Evolutionary conservation across 2,113 vertebrate genomes (phyloP), one percentile per base, ranked within the genome.

Genomic region (Paracyprichromis sp.): DNA sequence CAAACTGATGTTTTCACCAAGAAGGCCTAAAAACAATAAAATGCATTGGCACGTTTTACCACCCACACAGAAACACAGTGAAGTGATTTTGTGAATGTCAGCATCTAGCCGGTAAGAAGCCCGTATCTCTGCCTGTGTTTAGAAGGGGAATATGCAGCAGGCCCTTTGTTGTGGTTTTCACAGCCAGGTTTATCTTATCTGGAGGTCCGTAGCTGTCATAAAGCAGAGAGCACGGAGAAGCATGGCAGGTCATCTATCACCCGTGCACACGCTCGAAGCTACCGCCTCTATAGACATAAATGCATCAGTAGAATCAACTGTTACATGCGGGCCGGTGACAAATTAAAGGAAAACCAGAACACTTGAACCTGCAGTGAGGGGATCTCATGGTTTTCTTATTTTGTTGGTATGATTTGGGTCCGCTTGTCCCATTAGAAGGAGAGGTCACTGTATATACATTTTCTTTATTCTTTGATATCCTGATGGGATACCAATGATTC

Each of bases 131-230:
- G 38, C n/a, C 45, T 21, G 26, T 76, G 31, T 87, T 84, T 83
- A 45, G 73, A 83, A 80, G 56, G 73, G 24, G 52, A 90, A 90
- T 84, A 87, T 88, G 83, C 87, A 84, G 83, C 81, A 82, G 38
- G 61, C 57, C 73, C 31, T 83, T 90, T 88, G 59, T 85, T 88
- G 84, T 83, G 88, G 79, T 87, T 93, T 86, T 86, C 80, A 52
- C 79, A 5, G 4, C 21, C 31, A 73, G 61, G 82, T 90, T 93
- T 91, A 93, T 94, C 91, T 94, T 91, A 94, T 93, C 83, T 87
- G 82, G 19, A 88, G 78, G 76, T 86, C 80, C 89, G 87, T 83
- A 88, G 91, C 86, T 89, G 89, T 92, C 92, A 88, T 83, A 89
- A 89, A 88, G 83, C 85, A 86, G 76, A 83, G 81, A 83, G 83